phyloP scores from a whole-genome alignment of 2,797 vertebrate genomes.

The Dipus sagitta region DNA sequence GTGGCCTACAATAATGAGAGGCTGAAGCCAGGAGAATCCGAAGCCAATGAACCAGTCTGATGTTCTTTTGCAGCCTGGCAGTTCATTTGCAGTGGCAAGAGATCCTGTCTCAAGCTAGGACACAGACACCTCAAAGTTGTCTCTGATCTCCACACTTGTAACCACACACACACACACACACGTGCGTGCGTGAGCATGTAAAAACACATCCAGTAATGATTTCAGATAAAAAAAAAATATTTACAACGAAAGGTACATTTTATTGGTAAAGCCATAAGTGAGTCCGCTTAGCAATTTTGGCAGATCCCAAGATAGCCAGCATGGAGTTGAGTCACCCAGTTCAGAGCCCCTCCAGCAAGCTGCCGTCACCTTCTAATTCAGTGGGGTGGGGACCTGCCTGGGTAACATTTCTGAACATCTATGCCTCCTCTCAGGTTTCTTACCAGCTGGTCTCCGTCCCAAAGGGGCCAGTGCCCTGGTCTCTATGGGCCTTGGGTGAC shows the following conservation, averaged over 20 bases:
- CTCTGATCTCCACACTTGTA: no score
- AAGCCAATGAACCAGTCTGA: no score
- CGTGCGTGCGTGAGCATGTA: no score
- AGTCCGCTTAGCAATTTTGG: background rate
- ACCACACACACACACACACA: no score
- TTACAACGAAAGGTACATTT: background rate
- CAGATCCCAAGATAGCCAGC: background rate
- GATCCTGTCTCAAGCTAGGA: no score
- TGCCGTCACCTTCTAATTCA: background rate
- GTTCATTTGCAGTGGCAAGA: no score
- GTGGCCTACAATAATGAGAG: no score
- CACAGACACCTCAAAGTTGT: no score
- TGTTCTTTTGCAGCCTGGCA: no score
- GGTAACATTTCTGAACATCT: background rate
- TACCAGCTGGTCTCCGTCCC: background rate
- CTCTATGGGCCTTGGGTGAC: background rate
- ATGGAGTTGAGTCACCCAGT: background rate
- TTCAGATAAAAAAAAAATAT: constrained; percentile 27
- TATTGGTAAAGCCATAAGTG: background rate
- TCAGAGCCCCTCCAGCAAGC: background rate
- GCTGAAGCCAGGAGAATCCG: no score
- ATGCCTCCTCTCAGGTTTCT: background rate
- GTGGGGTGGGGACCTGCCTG: background rate
- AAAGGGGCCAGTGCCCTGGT: background rate
- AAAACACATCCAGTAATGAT: background rate